Evolutionary conservation across 2,113 vertebrate genomes (phyloP).

Genomic region (Chlorodrepanis virens): DNA sequence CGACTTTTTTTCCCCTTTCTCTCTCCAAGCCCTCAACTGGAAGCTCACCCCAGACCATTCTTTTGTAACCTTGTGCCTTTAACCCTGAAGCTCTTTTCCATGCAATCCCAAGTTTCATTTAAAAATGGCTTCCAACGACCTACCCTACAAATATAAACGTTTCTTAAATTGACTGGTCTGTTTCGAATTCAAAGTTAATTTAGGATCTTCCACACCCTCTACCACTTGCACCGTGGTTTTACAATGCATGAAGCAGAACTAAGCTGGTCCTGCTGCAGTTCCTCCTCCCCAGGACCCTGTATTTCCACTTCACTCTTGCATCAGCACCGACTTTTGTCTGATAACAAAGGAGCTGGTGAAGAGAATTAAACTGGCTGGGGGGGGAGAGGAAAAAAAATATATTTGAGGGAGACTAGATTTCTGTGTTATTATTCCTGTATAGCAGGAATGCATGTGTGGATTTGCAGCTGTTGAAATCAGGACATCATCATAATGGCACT

Average conservation of each 20-base stretch:
- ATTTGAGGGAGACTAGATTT: not conserved
- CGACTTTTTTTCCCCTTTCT: not conserved
- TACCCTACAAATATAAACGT: not conserved
- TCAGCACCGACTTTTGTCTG: not conserved
- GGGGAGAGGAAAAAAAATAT: rapidly evolving
- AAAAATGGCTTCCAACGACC: not conserved
- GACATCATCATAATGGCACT: not conserved
- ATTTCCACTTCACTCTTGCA: constrained; percentile 1
- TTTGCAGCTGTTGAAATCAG: not conserved
- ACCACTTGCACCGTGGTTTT: not conserved
- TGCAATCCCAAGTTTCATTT: not conserved
- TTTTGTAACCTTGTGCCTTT: not conserved
- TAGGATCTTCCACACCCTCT: not conserved
- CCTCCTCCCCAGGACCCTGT: not conserved
- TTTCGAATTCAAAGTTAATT: not conserved
- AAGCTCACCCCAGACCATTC: not conserved
- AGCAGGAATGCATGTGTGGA: not conserved
- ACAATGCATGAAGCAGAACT: not conserved
- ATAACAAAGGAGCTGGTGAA: not conserved
- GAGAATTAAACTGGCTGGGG: not conserved
- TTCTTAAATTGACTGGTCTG: not conserved
- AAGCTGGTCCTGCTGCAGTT: not conserved
- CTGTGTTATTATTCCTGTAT: not conserved
- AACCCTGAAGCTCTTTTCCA: not conserved
- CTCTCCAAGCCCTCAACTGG: not conserved